A percentile compares a stretch with the other conserved stretches of the same genome.
Conservation (phyloP, 2,113 vertebrate genomes). For the Lagenorhynchus albirostris region DNA sequence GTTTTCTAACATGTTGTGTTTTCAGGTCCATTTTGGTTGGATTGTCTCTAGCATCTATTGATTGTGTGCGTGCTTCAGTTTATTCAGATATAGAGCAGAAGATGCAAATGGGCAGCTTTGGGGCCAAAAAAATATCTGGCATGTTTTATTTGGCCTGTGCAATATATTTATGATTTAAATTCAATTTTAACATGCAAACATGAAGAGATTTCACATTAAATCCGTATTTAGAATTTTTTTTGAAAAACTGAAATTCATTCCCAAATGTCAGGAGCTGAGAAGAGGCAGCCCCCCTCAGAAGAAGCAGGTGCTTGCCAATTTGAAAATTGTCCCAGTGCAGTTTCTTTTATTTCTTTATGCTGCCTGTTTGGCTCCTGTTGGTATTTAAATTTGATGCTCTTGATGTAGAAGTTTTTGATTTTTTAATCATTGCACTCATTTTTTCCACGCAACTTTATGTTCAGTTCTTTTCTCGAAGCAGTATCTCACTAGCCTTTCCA, state of each 20-base stretch:
- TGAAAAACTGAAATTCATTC: background rate
- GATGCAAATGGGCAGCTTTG: background rate
- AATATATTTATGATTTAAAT: slow-evolving; percentile 1
- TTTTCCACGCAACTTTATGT: background rate
- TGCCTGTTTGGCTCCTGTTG: background rate
- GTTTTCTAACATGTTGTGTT: background rate
- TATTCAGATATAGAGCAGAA: background rate
- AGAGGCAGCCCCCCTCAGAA: background rate
- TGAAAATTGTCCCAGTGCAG: background rate
- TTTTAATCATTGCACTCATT: background rate
- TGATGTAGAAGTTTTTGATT: background rate
- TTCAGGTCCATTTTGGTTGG: background rate
- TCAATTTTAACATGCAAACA: background rate
- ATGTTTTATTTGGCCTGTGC: background rate
- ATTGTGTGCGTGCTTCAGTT: background rate
- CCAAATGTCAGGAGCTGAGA: background rate
- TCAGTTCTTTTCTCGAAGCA: background rate
- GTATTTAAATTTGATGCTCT: background rate
- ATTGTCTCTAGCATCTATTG: background rate
- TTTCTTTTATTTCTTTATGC: background rate
- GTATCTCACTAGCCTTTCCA: background rate
- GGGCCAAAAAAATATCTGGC: background rate
- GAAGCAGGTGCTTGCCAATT: background rate
- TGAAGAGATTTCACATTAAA: background rate
- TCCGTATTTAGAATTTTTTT: background rate